A percentile compares a stretch with the other conserved stretches of the same genome.
phyloP scores from a whole-genome alignment of 2,113 vertebrate genomes.

The Tachysurus vachellii region DNA sequence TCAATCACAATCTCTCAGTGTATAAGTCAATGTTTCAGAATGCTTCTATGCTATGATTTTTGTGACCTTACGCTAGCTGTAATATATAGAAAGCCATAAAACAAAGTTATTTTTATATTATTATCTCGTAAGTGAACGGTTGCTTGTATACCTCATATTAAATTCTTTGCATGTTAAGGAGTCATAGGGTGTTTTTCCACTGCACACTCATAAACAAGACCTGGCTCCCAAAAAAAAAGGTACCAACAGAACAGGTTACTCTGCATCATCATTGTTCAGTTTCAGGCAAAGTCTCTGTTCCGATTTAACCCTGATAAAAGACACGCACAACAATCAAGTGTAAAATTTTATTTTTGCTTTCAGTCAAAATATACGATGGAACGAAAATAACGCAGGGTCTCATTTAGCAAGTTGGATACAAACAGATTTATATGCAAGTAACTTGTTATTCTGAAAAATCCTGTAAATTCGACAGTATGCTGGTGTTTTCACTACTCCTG shows the following conservation, averaged over 20 bases:
- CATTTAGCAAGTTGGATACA: not conserved
- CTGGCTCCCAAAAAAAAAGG: not conserved
- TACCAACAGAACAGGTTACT: not conserved
- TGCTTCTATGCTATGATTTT: not conserved
- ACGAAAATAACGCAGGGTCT: not conserved
- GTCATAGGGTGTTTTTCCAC: conserved; percentile 8
- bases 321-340: not conserved
- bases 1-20: conserved; percentile 11
- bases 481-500: not conserved
- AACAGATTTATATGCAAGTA: not conserved
- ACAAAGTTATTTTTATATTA: conserved; percentile 27
- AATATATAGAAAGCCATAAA: not conserved
- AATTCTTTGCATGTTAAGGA: conserved; percentile 2
- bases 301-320: not conserved
- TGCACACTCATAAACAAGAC: conserved; percentile 5
- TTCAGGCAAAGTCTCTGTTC: not conserved
- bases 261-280: not conserved
- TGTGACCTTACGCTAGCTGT: not conserved
- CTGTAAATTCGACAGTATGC: too few relatives aligned
- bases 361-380: not conserved
- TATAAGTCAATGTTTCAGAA: conserved; percentile 10
- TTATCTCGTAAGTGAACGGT: not conserved
- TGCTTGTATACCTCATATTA: not conserved
- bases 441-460: too few relatives aligned
- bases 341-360: not conserved